Evolutionary conservation across 2,888 invertebrate species (phyloP).

Genomic region (Euplagia quadripunctaria): DNA sequence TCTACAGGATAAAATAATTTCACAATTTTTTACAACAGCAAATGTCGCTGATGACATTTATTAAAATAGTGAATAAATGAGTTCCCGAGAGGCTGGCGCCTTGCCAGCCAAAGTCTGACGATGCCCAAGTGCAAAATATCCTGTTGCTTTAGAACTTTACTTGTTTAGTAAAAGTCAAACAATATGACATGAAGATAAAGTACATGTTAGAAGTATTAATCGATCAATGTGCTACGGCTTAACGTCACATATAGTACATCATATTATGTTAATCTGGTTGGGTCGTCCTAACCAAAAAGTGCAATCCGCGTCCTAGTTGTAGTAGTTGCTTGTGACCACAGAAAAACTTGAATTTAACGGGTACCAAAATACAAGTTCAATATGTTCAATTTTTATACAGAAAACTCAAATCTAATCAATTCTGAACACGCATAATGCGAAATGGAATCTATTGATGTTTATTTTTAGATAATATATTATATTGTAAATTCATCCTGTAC

Average conservation of each 20-base stretch:
- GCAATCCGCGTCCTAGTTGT: not conserved
- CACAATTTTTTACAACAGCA: not conserved
- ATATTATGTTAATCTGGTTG: not conserved
- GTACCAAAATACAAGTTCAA: not conserved
- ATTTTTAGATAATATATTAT: not conserved
- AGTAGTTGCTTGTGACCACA: not conserved
- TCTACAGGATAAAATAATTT: not conserved
- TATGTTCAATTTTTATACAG: not conserved
- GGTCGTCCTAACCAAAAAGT: not conserved
- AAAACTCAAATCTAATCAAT: not conserved
- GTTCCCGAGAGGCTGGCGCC: not conserved
- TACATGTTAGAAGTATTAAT: too few species aligned
- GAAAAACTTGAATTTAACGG: not conserved
- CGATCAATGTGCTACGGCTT: not conserved
- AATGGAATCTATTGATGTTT: not conserved
- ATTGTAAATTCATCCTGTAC: not conserved
- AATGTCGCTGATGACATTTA: not conserved
- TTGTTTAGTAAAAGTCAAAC: not conserved
- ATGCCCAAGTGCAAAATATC: not conserved
- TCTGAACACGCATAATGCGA: not conserved
- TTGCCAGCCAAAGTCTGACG: not conserved
- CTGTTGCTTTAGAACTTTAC: not conserved
- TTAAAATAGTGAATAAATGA: not conserved
- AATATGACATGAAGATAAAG: not conserved
- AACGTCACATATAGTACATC: not conserved